A percentile compares a stretch with the other conserved stretches of the same genome.
Evolutionary conservation across 2,113 vertebrate species (phyloP).

Genomic region (Sinocyclocheilus anshuiensis): DNA sequence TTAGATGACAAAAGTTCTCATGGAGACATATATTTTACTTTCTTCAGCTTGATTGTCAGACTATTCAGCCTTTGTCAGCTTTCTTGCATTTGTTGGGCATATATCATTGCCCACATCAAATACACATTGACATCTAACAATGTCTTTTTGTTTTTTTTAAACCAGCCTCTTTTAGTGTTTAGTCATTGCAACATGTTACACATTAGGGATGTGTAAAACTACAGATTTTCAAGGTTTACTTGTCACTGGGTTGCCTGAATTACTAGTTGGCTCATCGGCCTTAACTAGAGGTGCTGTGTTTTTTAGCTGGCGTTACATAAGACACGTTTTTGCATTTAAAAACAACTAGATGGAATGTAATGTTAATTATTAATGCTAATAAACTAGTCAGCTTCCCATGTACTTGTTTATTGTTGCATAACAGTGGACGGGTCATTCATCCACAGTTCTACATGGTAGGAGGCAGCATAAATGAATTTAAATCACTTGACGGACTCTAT

Average conservation of each 20-base stretch:
- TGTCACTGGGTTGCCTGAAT: background rate
- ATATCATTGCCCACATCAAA: background rate
- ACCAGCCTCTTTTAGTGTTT: background rate
- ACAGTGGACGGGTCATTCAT: background rate
- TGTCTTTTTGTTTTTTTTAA: background rate
- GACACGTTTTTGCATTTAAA: background rate
- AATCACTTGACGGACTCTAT: background rate
- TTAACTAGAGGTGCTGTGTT: background rate
- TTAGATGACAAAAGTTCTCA: conserved; percentile 29
- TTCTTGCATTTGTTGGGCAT: background rate
- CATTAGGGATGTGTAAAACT: background rate
- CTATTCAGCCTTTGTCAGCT: background rate
- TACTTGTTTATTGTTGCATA: background rate
- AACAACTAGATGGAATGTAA: background rate
- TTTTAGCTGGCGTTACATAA: background rate
- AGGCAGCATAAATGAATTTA: background rate
- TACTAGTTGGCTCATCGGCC: background rate
- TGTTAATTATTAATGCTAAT: too few relatives aligned
- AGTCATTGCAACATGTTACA: background rate
- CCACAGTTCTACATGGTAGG: background rate
- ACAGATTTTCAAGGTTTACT: background rate
- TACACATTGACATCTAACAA: background rate
- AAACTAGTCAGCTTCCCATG: background rate
- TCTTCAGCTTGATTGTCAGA: background rate
- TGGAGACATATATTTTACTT: background rate